Evolutionary conservation across 2,888 invertebrate genomes (phyloP).

Genomic region (Drosophila lutescens): DNA sequence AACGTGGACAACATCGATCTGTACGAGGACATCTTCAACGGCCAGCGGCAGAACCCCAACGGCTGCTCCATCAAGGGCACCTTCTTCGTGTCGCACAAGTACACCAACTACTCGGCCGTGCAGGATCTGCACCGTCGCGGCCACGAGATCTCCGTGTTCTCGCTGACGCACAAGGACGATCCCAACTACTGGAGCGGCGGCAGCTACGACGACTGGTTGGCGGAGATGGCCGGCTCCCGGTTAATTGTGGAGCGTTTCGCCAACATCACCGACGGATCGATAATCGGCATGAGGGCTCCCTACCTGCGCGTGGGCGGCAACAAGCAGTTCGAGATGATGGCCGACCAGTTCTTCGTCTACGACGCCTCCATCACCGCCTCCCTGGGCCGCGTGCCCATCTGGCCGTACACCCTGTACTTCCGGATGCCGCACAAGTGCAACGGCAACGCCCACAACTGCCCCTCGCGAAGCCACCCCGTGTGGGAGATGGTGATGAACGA

Average conservation of each 20-base stretch:
- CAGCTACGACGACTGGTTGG: conserved; percentile 95
- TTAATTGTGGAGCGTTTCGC: conserved; percentile 94
- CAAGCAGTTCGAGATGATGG: conserved; percentile 98
- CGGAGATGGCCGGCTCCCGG: conserved; percentile 96
- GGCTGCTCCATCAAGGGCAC: conserved; percentile 95
- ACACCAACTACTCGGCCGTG: conserved; percentile 94
- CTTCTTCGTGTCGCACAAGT: conserved; percentile 96
- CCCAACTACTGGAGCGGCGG: conserved; percentile 95
- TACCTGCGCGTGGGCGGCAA: conserved; percentile 96
- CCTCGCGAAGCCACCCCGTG: conserved; percentile 94
- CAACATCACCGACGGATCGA: conserved; percentile 95
- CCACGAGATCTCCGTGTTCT: conserved; percentile 96
- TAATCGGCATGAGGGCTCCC: conserved; percentile 94
- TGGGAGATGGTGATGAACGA: conserved; percentile 99
- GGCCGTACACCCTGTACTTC: conserved; percentile 99
- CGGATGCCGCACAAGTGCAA: conserved; percentile 98
- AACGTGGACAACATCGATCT: conserved; percentile 97
- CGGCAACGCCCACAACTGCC: conserved; percentile 97
- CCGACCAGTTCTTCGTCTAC: conserved; percentile 96
- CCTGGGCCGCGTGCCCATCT: conserved; percentile 94
- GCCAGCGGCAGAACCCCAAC: conserved; percentile 93
- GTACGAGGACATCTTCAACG: conserved; percentile 95
- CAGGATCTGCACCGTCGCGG: conserved; percentile 95
- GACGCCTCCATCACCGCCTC: conserved; percentile 97
- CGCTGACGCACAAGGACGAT: conserved; percentile 95